Evolutionary conservation across 2,797 vertebrate genomes (phyloP), one percentile per base, ranked within the genome.

Genomic region (Xerus rutilus): DNA sequence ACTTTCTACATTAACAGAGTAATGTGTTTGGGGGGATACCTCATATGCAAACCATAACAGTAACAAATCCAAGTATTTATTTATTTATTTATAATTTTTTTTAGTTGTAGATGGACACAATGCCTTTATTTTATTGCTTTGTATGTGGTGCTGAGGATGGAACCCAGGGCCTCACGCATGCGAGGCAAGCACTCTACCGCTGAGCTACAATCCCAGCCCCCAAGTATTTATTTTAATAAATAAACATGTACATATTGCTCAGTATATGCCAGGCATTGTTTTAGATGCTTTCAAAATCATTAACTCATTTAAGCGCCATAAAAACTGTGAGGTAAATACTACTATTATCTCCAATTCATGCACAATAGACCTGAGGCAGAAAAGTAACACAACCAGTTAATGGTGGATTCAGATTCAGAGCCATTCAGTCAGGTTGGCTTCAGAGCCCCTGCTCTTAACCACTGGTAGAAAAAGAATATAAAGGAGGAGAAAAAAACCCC

Each of bases 161-260:
- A n/a, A n/a, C n/a, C n/a, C n/a, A n/a, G n/a, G n/a, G n/a, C n/a
- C n/a, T n/a, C n/a, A n/a, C n/a, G n/a, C n/a, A n/a, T n/a, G n/a
- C n/a, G n/a, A n/a, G n/a, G n/a, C n/a, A n/a, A n/a, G n/a, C n/a
- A n/a, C n/a, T n/a, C n/a, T n/a, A n/a, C n/a, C n/a, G n/a, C n/a
- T n/a, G n/a, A n/a, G n/a, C n/a, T n/a, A n/a, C n/a, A n/a, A n/a
- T n/a, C n/a, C n/a, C n/a, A n/a, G n/a, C n/a, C n/a, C n/a, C 20
- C 1, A 67, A 81, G 25, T 45, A 14, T 79, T 94, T 76, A 78
- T 20, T 94, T 94, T 83, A 47, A 79, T 95, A 93, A 69, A 45
- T 64, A 95, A 73, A 83, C 45, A 79, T 2, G 7, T n/a, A 94
- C 14, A n/a, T 30, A 86, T 49, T 54, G 69, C 59, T 93, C 67